These are phyloP conservation scores for Formica selysi DNA, from an alignment of 1,140 invertebrate species.

Conservation along the genomic window DNA sequence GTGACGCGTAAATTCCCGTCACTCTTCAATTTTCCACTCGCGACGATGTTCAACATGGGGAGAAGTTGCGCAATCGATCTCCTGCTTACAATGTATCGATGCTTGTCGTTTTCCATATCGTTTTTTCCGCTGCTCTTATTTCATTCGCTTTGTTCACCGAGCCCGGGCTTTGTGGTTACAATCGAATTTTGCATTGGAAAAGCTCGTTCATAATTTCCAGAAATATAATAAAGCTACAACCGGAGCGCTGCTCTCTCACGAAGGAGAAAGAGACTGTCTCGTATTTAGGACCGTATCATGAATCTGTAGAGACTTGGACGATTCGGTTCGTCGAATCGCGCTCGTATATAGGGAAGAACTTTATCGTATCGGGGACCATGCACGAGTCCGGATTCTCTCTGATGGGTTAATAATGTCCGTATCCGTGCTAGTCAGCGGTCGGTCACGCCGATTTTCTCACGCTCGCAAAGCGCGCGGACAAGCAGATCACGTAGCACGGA, in stretches of 20 bases:
- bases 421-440: constrained; percentile 84
- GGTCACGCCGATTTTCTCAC: constrained; percentile 82
- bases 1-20: constrained; percentile 33
- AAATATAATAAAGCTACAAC: background rate
- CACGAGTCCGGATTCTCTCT: constrained; percentile 62
- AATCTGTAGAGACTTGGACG: background rate
- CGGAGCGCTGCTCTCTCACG: background rate
- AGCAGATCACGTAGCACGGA: constrained; percentile 19
- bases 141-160: background rate
- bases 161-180: background rate
- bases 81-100: background rate
- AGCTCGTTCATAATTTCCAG: background rate
- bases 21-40: constrained; percentile 10
- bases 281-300: background rate
- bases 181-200: background rate
- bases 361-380: constrained; percentile 66
- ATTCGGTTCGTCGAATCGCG: background rate
- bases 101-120: constrained; percentile 13
- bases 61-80: constrained; percentile 16
- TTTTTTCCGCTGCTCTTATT: background rate
- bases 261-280: background rate
- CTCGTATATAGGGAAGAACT: constrained; percentile 62
- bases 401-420: constrained; percentile 85
- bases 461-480: constrained; percentile 67
- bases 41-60: background rate